Base-by-base conservation (phyloP, 1,140 invertebrate species). In the Conopomorpha cramerella region DNA sequence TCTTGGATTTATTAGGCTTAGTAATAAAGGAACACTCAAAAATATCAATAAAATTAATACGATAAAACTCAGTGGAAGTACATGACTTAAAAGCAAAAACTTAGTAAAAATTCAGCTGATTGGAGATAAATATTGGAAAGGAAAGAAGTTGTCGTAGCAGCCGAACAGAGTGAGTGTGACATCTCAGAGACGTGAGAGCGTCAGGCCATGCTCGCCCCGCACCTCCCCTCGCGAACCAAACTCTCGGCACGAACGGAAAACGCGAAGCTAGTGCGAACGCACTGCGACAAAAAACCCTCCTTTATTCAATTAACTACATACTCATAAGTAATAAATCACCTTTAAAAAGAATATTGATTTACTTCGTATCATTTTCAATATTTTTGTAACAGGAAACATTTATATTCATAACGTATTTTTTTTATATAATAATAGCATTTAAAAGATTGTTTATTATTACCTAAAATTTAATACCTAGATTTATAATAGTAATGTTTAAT, bases 321-420 rank as follows among this genome's bases (percentile, higher is more conserved):
- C 57, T 67, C 71, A 71, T 65, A 76, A 73, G 68, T 73, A 70
- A 76, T 76, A 70, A 70, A 73, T 73, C 71, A 73, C 66, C 55
- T 55, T 76, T 70, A 71, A 73, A 76, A 73, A 76, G 68, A 76
- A 73, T 73, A 73, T 72, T 67, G 68, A 73, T 73, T 76, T 67
- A 71, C 56, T 66, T 73, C 67, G 71, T 76, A 76, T 72, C 61
- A 74, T 79, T 78, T 77, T 79, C 67, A 77, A 77, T 78, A 77
- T 77, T 74, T 73, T 78, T 71, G 70, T 78, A 79, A 79, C 77
- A 79, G 74, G 74, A 77, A 79, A 79, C 77, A 79, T 79, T 79
- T 77, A 78, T 78, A 79, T 79, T 73, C 62, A 76, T 76, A 79
- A 79, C 74, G 73, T 79, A 79, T 79, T 78, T 78, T 6, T 23